A percentile compares a stretch with the other conserved stretches of the same genome.
Conservation (phyloP, 2,113 vertebrate genomes). For the Baryphthengus martii region DNA sequence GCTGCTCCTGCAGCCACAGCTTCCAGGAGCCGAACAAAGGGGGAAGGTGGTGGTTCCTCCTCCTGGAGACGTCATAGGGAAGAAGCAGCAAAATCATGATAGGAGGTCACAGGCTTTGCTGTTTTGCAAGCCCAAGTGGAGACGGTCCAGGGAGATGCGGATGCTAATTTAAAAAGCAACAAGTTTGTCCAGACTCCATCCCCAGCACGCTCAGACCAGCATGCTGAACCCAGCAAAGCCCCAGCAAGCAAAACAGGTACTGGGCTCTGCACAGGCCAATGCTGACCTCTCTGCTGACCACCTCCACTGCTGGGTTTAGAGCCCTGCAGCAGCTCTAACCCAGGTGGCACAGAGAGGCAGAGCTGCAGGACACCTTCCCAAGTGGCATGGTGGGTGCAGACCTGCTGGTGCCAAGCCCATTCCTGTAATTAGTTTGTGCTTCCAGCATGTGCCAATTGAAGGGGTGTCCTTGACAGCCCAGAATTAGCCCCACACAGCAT, state of each 20-base stretch:
- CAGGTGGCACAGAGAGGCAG: background rate
- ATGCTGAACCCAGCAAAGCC: background rate
- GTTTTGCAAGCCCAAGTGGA: rapidly evolving
- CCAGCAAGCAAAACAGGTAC: rapidly evolving
- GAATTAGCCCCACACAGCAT: background rate
- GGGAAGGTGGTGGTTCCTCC: background rate
- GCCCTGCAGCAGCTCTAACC: background rate
- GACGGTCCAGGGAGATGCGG: rapidly evolving
- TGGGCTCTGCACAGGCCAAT: rapidly evolving
- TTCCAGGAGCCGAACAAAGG: background rate
- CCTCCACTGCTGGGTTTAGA: background rate
- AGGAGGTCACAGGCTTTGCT: background rate
- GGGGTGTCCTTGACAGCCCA: background rate
- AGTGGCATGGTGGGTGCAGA: background rate
- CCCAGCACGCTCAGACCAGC: background rate
- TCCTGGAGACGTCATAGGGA: rapidly evolving
- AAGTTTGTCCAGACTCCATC: background rate
- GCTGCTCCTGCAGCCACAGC: rapidly evolving
- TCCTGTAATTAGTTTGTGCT: background rate
- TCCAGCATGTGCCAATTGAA: background rate
- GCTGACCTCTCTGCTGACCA: rapidly evolving
- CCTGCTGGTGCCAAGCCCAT: background rate
- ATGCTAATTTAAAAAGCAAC: background rate
- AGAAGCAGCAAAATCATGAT: background rate
- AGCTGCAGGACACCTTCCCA: background rate